These are phyloP conservation scores for Limnephilus marmoratus DNA, from an alignment of 2,888 invertebrate species.

Conservation along the genomic window DNA sequence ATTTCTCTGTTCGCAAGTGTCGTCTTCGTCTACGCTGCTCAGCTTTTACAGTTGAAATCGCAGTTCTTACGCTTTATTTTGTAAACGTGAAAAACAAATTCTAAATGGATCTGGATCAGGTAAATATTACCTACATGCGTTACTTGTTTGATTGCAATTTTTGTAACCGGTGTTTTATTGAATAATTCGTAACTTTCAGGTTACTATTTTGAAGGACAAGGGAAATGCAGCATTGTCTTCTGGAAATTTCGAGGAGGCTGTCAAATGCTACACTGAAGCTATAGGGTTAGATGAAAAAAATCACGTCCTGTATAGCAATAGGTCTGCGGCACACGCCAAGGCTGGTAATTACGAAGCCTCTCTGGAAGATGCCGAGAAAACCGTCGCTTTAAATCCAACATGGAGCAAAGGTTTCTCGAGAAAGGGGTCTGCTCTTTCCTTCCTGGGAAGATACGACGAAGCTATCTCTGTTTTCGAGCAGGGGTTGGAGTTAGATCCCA, in stretches of 20 bases:
- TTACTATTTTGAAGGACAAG: constrained; percentile 88
- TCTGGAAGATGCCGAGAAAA: constrained; percentile 90
- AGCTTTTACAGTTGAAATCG: background rate
- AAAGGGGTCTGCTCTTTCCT: constrained; percentile 91
- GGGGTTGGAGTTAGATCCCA: constrained; percentile 84
- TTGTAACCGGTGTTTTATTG: constrained; percentile 46
- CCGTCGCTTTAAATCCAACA: constrained; percentile 86
- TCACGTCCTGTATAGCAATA: constrained; percentile 93
- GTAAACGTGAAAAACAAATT: constrained; percentile 5
- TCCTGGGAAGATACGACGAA: constrained; percentile 84
- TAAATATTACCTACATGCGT: constrained; percentile 25
- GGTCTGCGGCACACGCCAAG: constrained; percentile 94
- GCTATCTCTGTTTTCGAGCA: constrained; percentile 86
- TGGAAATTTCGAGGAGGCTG: constrained; percentile 87
- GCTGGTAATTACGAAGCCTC: constrained; percentile 85
- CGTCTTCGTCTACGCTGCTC: background rate
- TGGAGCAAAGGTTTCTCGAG: constrained; percentile 95
- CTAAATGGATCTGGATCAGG: constrained; percentile 61
- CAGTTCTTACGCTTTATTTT: background rate
- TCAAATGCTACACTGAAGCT: constrained; percentile 88
- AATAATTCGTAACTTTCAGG: constrained; percentile 76
- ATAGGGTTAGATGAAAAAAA: constrained; percentile 87
- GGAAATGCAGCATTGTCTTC: constrained; percentile 90
- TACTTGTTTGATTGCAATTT: constrained; percentile 12
- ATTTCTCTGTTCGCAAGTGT: background rate